Conservation (phyloP, 1,140 invertebrate species). For the Drosophila repleta region DNA sequence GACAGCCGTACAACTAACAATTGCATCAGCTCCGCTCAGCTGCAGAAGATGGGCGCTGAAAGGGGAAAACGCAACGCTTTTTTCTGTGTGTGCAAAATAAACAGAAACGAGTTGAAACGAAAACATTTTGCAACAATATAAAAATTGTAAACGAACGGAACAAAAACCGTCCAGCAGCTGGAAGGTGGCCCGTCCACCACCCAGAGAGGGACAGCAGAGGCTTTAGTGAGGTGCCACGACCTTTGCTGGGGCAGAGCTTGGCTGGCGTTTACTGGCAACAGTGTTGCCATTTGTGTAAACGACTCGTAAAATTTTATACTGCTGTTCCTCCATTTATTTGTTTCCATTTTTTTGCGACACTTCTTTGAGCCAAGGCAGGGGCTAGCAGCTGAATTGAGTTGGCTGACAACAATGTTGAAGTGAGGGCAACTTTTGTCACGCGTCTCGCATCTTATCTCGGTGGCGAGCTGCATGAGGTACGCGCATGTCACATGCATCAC, state of each 20-base stretch:
- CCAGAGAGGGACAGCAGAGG: neutral
- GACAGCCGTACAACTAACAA: constrained; percentile 27
- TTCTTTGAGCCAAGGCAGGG: constrained; percentile 11
- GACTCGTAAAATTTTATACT: constrained; percentile 81
- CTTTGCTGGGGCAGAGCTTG: constrained; percentile 30
- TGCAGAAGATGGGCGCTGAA: constrained; percentile 7
- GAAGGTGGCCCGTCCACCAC: too few species aligned
- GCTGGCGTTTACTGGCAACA: constrained; percentile 76
- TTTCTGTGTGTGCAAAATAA: constrained; percentile 62
- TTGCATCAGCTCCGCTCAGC: constrained; percentile 5
- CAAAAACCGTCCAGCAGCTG: constrained; percentile 10
- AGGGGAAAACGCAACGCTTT: constrained; percentile 59
- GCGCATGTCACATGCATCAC: constrained; percentile 5
- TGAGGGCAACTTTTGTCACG: constrained; percentile 31
- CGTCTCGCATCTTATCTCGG: constrained; percentile 46
- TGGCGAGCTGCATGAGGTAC: constrained; percentile 11
- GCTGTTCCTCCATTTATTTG: constrained; percentile 47
- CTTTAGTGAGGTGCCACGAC: constrained; percentile 19
- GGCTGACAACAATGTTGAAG: constrained; percentile 45
- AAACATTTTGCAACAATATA: constrained; percentile 79
- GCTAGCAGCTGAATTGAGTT: constrained; percentile 52
- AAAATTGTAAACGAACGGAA: constrained; percentile 67
- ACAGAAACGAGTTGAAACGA: constrained; percentile 77
- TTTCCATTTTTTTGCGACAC: constrained; percentile 38
- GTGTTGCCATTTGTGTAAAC: constrained; percentile 81